phyloP scores from a whole-genome alignment of 2,113 vertebrate species.

The Oenanthe melanoleuca region DNA sequence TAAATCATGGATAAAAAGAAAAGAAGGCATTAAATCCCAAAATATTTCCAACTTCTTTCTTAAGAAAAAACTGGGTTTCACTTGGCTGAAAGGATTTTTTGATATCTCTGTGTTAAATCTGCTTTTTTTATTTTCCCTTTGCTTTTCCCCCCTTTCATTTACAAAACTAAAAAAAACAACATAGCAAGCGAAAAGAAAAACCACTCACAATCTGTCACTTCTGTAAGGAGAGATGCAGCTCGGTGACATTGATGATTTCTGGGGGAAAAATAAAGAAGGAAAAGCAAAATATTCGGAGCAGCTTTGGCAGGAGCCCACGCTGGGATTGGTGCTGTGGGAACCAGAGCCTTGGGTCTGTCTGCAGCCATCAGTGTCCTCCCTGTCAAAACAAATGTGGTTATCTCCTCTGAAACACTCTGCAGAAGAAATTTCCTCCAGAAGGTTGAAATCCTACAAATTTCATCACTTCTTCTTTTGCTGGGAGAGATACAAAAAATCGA shows the following conservation, averaged over 20 bases:
- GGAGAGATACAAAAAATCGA: neutral
- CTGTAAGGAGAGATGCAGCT: neutral
- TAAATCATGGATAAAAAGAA: neutral
- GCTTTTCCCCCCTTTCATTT: neutral
- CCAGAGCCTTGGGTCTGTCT: neutral
- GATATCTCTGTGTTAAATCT: neutral
- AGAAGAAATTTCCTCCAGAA: neutral
- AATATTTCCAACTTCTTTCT: neutral
- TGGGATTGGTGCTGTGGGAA: slow-evolving; percentile 18
- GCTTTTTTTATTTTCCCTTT: neutral
- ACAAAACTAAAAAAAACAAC: neutral
- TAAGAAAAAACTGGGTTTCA: neutral
- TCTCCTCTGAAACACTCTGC: neutral
- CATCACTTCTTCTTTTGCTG: neutral
- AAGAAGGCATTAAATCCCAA: neutral
- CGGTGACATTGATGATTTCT: neutral
- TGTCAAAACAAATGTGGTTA: slow-evolving; percentile 47
- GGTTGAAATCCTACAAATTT: neutral
- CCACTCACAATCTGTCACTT: neutral
- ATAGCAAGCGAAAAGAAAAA: neutral
- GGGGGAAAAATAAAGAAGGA: neutral
- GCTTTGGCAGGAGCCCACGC: neutral
- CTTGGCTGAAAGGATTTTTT: neutral
- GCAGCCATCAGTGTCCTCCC: slow-evolving; percentile 12
- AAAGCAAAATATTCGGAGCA: neutral